Base-by-base conservation (phyloP, 2,888 invertebrate genomes). In the Gnatocerus cornutus region DNA sequence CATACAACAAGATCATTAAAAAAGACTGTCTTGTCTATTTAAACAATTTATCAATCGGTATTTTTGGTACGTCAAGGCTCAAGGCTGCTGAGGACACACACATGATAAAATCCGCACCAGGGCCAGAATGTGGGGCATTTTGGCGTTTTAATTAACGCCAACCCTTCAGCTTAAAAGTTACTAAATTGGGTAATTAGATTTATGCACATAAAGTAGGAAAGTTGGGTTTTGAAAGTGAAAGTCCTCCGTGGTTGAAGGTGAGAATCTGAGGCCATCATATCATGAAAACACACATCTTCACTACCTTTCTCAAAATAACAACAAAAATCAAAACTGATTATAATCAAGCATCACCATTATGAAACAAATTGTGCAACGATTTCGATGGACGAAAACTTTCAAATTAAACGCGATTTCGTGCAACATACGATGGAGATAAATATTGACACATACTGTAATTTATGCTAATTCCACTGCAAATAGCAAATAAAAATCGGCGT, bases 211-310 rank as follows among this genome's bases (percentile, higher is more conserved):
- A 62, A 48, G 50, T 41, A 62, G 48, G 62, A 62, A 62, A 62
- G 62, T 62, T 48, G 27, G 13, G 48, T 61, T 61, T 61, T 16
- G 61, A 62, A 62, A 62, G 62, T 62, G 62, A 62, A 62, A 62
- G 62, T 62, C 45, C 29, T 13, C 0, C 30, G 58, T 12, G 13
- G 1, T 61, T 6, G 16, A 61, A 61, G 61, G 61, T 61, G 61
- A 61, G 48, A 46, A 58, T 27, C 29, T 58, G 21, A 33, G 33
- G 33, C 33, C 33, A 33, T 33, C 33, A 33, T 33, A 33, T 33
- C 9, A 6, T 33, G 33, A 1, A 33, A 33, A 33, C 33, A 9
- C 33, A 33, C 9, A 9, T 33, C 33, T 9, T 33, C 33, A 33
- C 33, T 33, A 7, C 33, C 33, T 33, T 33, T 33, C 33, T 33